A percentile compares a stretch with the other conserved stretches of the same genome.
phyloP scores from a whole-genome alignment of 37 sponge, comb jelly and placozoan genomes.

The Aplysina aerophoba region DNA sequence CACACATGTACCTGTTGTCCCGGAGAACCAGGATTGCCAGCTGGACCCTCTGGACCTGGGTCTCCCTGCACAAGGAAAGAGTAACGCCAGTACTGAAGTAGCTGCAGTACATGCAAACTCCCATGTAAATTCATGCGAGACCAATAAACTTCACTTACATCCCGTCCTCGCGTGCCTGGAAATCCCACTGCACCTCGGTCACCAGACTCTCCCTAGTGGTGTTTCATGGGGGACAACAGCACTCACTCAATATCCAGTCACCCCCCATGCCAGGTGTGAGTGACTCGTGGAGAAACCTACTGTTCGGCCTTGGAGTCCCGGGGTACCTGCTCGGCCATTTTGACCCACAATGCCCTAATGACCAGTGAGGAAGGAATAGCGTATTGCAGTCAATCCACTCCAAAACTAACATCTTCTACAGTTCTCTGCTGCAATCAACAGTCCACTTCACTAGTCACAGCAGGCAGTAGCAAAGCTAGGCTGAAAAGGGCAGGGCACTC shows the following conservation, averaged over 20 bases:
- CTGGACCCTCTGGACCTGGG: conserved; percentile 59
- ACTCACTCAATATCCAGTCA: neutral
- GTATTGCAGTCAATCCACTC: neutral
- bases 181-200: conserved; percentile 11
- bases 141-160: neutral
- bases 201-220: conserved; percentile 15
- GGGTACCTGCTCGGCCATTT: conserved; percentile 57
- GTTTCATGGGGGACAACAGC: neutral
- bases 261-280: neutral
- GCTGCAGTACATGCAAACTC: neutral
- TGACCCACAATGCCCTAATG: conserved; percentile 31
- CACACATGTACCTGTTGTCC: conserved; percentile 39
- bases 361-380: neutral
- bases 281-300: conserved; percentile 38
- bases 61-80: conserved; percentile 50
- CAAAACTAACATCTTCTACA: neutral
- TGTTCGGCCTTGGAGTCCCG: conserved; percentile 69
- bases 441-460: no score
- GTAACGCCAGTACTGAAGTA: neutral
- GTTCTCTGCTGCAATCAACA: no score
- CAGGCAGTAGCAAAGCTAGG: neutral
- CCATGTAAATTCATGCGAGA: neutral
- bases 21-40: conserved; percentile 59
- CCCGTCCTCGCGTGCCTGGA: neutral
- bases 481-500: conserved; percentile 11